These are phyloP conservation scores for Phrixothrix hirtus DNA, from an alignment of 2,888 invertebrate species.

Conservation along the genomic window DNA sequence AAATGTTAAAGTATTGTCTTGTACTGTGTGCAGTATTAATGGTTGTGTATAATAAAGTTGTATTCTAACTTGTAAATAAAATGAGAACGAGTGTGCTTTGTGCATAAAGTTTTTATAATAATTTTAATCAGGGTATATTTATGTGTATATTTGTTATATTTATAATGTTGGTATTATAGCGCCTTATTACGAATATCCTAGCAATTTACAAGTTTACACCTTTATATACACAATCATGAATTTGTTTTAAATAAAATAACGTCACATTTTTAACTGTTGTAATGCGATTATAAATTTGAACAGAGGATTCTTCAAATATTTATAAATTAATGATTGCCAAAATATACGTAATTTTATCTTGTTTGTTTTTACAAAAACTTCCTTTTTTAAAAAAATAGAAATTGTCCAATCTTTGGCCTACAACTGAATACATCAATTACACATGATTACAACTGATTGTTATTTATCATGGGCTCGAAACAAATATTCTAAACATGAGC, in stretches of 20 bases:
- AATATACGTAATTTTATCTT: too few relatives aligned
- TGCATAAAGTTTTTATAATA: slow-evolving; percentile 48
- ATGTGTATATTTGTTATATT: slow-evolving; percentile 37
- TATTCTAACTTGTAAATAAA: slow-evolving; percentile 19
- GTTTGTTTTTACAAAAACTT: too few relatives aligned
- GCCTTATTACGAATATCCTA: slow-evolving; percentile 22
- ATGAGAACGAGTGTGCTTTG: slow-evolving; percentile 28
- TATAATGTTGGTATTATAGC: slow-evolving; percentile 21
- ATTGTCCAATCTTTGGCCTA: too few relatives aligned
- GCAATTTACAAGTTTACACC: slow-evolving; percentile 40
- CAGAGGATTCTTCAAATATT: too few relatives aligned
- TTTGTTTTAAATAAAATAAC: slow-evolving; percentile 17
- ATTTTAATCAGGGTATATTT: slow-evolving; percentile 53
- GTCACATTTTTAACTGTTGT: slow-evolving; percentile 11
- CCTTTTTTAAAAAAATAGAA: too few relatives aligned
- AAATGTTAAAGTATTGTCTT: slow-evolving; percentile 27
- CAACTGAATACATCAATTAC: too few relatives aligned
- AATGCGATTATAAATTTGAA: too few relatives aligned
- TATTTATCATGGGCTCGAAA: too few relatives aligned
- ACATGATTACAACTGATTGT: too few relatives aligned
- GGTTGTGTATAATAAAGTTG: slow-evolving; percentile 33
- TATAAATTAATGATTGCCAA: too few relatives aligned
- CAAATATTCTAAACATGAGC: too few relatives aligned
- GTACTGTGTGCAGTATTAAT: slow-evolving; percentile 17
- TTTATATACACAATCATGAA: slow-evolving; percentile 27